Evolutionary conservation across 2,888 invertebrate species (phyloP), one percentile per base, ranked within the genome.

Genomic region (Eueremaeus valkanovi): DNA sequence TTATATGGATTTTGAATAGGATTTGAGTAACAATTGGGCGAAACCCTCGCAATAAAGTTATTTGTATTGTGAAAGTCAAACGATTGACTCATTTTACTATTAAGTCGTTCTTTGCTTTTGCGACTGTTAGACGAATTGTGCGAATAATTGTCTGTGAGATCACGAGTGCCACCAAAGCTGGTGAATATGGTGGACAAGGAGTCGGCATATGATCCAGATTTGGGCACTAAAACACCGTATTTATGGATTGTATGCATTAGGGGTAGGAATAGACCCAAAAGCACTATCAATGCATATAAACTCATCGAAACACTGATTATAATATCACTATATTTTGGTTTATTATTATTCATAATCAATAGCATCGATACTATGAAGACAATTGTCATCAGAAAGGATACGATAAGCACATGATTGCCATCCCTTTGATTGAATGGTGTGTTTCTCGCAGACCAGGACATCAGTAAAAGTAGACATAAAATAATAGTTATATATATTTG

Each of bases 151-250:
- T 51, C 72, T 3, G 3, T 45, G 72, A 51, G 45, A 72, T 51
- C 45, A 31, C 18, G 72, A 33, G 40, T 36, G 21, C 33, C 31
- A 45, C 51, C 49, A 45, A 72, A 72, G 36, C 31, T 51, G 58
- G 78, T 78, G 73, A 79, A 79, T 27, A 77, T 79, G 1, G 79
- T 79, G 3, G 79, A 79, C 29, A 79, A 42, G 0, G 79, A 79
- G 42, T 79, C 79, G 13, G 78, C 78, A 49, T 79, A 79, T 0
- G 78, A 79, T 0, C 76, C 73, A 1, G 77, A 77, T 42, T 77
- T 78, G 27, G 76, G 77, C 0, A 78, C 78, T 45, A 77, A 73
- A 18, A 75, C 74, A 0, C 78, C 78, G 24, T 78, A 76, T 24
- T 76, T 78, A 58, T 79, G 79, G 16, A 78, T 76, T 9, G 77